Evolutionary conservation across 2,888 invertebrate genomes (phyloP).

Genomic region (Eristalis arbustorum): DNA sequence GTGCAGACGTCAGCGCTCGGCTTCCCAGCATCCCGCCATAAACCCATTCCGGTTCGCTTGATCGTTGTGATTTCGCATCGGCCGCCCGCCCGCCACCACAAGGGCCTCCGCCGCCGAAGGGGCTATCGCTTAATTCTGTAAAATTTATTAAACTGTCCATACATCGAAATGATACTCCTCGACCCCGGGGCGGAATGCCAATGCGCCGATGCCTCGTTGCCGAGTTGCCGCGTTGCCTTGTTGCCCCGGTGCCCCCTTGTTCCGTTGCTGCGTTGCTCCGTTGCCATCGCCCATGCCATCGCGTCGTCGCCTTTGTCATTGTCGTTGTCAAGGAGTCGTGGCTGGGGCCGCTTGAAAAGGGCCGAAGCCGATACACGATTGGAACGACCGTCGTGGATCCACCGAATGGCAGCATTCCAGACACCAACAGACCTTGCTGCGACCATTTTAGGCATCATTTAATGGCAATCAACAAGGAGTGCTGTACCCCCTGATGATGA

Average conservation of each 20-base stretch:
- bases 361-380: constrained; percentile 24
- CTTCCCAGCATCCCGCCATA: constrained; percentile 30
- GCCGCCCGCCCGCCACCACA: neutral
- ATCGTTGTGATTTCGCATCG: constrained; percentile 34
- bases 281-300: neutral
- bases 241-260: neutral
- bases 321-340: constrained; percentile 45
- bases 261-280: neutral
- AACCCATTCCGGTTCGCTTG: constrained; percentile 22
- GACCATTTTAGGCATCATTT: constrained; percentile 66
- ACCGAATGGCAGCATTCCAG: constrained; percentile 63
- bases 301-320: constrained; percentile 20
- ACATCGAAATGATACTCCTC: constrained; percentile 56
- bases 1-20: constrained; percentile 74
- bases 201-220: too few relatives aligned
- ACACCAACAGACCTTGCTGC: constrained; percentile 64
- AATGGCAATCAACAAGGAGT: constrained; percentile 60
- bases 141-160: constrained; percentile 68
- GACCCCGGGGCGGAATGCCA: neutral
- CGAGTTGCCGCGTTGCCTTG: too few relatives aligned
- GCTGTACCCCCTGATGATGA: constrained; percentile 66
- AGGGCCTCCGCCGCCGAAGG: neutral
- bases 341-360: constrained; percentile 53
- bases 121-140: constrained; percentile 69
- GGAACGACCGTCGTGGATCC: constrained; percentile 11